Evolutionary conservation across 2,113 vertebrate genomes (phyloP).

Genomic region (Lasiurus cinereus): DNA sequence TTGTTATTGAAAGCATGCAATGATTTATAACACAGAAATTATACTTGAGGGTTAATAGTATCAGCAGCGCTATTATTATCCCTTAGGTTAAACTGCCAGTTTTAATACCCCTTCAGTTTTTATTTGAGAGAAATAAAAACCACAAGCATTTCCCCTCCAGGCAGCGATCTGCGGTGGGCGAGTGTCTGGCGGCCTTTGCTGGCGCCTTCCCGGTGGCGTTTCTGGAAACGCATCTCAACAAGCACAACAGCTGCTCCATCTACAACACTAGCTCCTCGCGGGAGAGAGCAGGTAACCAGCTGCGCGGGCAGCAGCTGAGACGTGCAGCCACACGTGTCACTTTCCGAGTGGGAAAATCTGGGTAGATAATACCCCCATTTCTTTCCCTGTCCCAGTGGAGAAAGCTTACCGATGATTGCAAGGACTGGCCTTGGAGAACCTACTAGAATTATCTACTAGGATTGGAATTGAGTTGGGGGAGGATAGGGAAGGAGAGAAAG

Average conservation of each 20-base stretch:
- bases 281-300: conserved; percentile 91
- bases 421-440: not conserved
- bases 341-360: not conserved
- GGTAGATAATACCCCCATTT: not conserved
- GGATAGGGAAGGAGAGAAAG: not conserved
- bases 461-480: not conserved
- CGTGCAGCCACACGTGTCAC: not conserved
- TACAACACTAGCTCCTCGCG: conserved; percentile 93
- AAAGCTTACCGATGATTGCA: not conserved
- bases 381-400: not conserved
- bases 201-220: conserved; percentile 97
- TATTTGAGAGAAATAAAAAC: not conserved
- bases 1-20: not conserved
- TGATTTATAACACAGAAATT: not conserved
- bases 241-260: conserved; percentile 94
- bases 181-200: conserved; percentile 96
- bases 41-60: not conserved
- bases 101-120: not conserved
- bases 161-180: conserved; percentile 95
- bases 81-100: not conserved
- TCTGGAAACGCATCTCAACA: conserved; percentile 95
- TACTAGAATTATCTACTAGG: not conserved
- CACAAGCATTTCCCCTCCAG: conserved; percentile 83
- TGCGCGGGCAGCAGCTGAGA: too few relatives aligned
- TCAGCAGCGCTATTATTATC: not conserved